Base-by-base conservation (phyloP, 2,113 vertebrate genomes). In the Probosciger aterrimus region DNA sequence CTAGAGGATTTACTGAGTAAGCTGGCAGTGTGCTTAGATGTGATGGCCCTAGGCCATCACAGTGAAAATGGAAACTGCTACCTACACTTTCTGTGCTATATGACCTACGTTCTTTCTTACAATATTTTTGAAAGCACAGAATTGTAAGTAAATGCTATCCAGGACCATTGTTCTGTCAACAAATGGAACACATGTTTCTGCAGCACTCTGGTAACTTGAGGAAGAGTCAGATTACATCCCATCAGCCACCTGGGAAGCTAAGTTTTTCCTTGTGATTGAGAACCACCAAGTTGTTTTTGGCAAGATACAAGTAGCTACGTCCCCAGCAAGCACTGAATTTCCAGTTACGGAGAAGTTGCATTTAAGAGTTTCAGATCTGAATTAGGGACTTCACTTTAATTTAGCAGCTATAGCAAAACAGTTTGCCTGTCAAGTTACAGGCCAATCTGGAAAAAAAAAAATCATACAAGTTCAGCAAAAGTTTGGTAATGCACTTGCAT, bases 201-300 rank as follows among this genome's bases (percentile, higher is more conserved):
- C 88, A 90, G 86, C 64, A 18, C 50, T 19, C 67, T 33, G 53
- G 30, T 77, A 25, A 88, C 68, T 39, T 39, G 79, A 59, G 60
- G 0, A 74, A 82, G 94, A 96, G 27, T 94, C 79, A 52, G 60
- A 43, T 95, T 95, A 92, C 85, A 86, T 63, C 87, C 82, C 87
- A 88, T 69, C 67, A 80, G 53, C 82, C 89, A 85, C 73, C 84
- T 67, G 84, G 53, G 84, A 92, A 94, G 87, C 85, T 82, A 65
- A 57, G 82, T 88, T 96, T 96, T 93, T 75, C 90, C 82, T 83
- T 92, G 82, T 81, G 92, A 95, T 91, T 86, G 41, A 1, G 4
- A 95, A 90, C 82, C 41, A 95, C 59, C 25, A 59, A 95, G 92
- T 88, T 96, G 84, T 63, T 97, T 95, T 96, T 96, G 95, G 94